Evolutionary conservation across 1,140 invertebrate genomes (phyloP).

Genomic region (Ips typographus): DNA sequence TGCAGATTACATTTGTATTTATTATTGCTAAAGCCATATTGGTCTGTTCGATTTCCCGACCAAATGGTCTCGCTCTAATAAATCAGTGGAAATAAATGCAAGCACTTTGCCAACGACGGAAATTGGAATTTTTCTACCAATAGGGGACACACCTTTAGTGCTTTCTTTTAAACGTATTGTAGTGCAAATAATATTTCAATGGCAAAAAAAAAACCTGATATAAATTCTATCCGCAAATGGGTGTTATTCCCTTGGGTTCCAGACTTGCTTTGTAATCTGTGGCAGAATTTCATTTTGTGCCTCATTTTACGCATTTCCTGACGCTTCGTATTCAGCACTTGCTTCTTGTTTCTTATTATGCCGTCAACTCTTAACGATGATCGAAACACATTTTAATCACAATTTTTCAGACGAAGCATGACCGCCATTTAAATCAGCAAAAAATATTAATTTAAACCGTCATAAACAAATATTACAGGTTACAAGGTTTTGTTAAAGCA

Average conservation of each 20-base stretch:
- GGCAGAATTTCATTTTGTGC: constrained; percentile 15
- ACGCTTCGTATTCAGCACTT: constrained; percentile 14
- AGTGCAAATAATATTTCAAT: background rate
- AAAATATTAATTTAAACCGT: too few species aligned
- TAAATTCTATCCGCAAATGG: background rate
- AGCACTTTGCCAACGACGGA: constrained; percentile 15
- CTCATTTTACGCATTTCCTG: constrained; percentile 9
- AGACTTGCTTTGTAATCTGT: constrained; percentile 16
- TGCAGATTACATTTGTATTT: constrained; percentile 33
- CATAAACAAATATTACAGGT: too few species aligned
- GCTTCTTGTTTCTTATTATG: constrained; percentile 20
- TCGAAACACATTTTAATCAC: background rate
- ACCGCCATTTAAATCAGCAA: too few species aligned
- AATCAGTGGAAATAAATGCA: constrained; percentile 32
- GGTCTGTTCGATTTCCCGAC: constrained; percentile 32
- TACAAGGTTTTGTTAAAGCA: too few species aligned
- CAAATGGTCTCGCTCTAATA: constrained; percentile 26
- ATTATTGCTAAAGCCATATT: constrained; percentile 36
- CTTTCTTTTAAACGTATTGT: too few species aligned
- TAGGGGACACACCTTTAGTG: too few species aligned
- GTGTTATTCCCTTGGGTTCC: background rate
- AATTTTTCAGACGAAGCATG: background rate
- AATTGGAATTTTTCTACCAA: background rate
- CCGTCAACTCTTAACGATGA: constrained; percentile 13
- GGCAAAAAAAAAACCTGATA: background rate